Conservation (phyloP, 2,113 vertebrate species). For the Aplodontia rufa region DNA sequence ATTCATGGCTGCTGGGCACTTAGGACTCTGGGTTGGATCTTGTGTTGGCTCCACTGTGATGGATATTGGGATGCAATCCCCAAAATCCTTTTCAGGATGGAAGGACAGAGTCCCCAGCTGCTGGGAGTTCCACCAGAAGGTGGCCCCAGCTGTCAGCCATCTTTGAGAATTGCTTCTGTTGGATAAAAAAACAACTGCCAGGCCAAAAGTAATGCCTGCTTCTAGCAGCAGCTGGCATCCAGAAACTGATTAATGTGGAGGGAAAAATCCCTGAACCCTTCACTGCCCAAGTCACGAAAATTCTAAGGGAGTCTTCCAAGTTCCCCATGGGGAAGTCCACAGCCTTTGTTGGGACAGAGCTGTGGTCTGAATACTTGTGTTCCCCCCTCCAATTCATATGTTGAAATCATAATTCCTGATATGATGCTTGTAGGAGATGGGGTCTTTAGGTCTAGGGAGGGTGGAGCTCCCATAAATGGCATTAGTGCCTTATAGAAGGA, state of each 20-base stretch:
- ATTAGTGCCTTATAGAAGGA: background rate
- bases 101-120: background rate
- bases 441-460: background rate
- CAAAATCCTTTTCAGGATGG: background rate
- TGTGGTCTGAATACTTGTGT: background rate
- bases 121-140: background rate
- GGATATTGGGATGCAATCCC: background rate
- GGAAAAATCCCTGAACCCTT: background rate
- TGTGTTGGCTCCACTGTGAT: background rate
- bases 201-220: background rate
- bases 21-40: background rate
- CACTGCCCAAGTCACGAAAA: background rate
- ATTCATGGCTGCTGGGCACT: background rate
- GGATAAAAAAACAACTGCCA: background rate
- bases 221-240: background rate
- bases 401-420: background rate
- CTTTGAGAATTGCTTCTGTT: constrained; percentile 2
- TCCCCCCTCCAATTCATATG: background rate
- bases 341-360: background rate
- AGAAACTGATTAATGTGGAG: background rate
- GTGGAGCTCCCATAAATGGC: background rate
- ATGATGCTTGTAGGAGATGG: background rate
- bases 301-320: background rate
- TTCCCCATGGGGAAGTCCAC: background rate
- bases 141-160: background rate